Base-by-base conservation (phyloP, 2,888 invertebrate species). In the Eristalis tenax region DNA sequence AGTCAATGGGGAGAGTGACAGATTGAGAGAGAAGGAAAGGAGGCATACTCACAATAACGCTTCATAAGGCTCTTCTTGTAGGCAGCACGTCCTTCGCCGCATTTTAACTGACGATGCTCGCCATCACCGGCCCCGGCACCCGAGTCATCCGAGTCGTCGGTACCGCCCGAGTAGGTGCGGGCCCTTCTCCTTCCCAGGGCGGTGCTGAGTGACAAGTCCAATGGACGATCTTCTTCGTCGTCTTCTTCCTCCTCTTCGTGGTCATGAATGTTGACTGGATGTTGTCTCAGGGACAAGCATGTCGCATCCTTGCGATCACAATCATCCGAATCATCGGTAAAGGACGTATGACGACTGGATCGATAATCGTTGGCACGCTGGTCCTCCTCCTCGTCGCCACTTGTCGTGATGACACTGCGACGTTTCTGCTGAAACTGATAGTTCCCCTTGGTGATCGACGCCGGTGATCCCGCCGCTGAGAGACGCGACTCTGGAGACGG, bases 1-100 rank as follows among this genome's bases (percentile, higher is more conserved):
- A 10, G 35, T n/a, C 56, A 57, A 3, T 28, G 5, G 40, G 22
- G 13, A 38, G 15, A 23, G 11, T 2, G n/a, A 6, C 18, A 4
- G 18, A 50, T n/a, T 1, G 40, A n/a, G 38, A 35, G 18, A 57
- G 18, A 23, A 11, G 11, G 11, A 61, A 22, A 32, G 32, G 1
- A 32, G 6, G 68, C 11, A 70, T 87, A 97, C 98, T 98, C 96
- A 98, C 98, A 96, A 94, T 97, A 98, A 95, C 98, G 95, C 94
- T 97, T 97, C 95, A 98, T 98, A 91, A 98, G 95, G 91, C 96
- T 97, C 93, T 98, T 98, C 95, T 98, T 98, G 95, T 97, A 98
- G 68, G 97, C 96, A 26, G 92, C 91, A 26, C 92, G 90, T 76
- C 91, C 92, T 63, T 92, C 92, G 22, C 91, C 91, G 15, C 56